These are phyloP conservation scores for Graptemys geographica DNA, from an alignment of 2,797 vertebrate genomes.

Conservation along the genomic window DNA sequence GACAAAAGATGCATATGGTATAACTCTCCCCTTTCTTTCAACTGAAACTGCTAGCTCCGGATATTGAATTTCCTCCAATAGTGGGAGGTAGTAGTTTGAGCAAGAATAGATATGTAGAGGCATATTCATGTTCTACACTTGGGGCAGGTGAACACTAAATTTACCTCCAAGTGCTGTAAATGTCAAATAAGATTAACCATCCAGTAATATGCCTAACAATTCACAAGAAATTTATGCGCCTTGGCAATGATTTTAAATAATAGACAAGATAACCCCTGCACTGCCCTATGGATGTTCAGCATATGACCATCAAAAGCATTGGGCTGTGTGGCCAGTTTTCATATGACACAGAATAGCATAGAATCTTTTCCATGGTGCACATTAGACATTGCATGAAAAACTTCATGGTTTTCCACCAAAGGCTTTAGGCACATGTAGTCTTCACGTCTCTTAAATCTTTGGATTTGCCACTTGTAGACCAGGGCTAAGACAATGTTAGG, in stretches of 20 bases:
- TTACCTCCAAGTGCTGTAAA: constrained; percentile 59
- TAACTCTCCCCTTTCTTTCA: not conserved
- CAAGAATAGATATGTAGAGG: constrained; percentile 31
- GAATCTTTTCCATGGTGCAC: constrained; percentile 31
- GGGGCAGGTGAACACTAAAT: constrained; percentile 52
- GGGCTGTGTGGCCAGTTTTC: not conserved
- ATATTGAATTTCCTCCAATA: constrained; percentile 21
- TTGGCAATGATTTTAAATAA: constrained; percentile 15
- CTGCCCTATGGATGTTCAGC: not conserved
- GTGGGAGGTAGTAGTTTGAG: constrained; percentile 30
- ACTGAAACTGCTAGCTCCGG: not conserved
- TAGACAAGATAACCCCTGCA: constrained; percentile 26
- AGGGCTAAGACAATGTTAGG: not conserved
- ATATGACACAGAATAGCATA: not conserved
- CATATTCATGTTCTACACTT: constrained; percentile 39
- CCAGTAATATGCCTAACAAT: constrained; percentile 1
- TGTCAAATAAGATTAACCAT: constrained; percentile 62
- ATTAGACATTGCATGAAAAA: constrained; percentile 26
- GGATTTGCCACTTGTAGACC: not conserved
- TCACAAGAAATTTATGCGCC: constrained; percentile 27
- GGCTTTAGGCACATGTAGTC: not conserved
- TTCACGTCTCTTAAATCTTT: not conserved
- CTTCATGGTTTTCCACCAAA: not conserved
- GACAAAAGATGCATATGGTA: not conserved
- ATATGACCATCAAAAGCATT: constrained; percentile 17